phyloP scores from a whole-genome alignment of 2,113 vertebrate species.

The Oncorhynchus keta region DNA sequence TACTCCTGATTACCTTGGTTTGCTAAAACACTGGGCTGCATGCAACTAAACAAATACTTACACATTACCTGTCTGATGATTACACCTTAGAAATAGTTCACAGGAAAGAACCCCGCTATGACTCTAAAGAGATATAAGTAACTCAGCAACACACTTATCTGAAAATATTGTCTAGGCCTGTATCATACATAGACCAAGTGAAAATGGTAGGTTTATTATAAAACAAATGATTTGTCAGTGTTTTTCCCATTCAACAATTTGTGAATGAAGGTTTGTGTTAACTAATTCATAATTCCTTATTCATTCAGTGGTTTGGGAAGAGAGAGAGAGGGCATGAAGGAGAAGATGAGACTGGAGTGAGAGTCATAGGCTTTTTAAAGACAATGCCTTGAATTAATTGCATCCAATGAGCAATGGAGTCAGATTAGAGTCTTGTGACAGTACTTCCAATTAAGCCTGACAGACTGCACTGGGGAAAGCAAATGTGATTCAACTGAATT shows the following conservation, averaged over 20 bases:
- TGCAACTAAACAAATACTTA: neutral
- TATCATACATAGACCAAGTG: too few relatives aligned
- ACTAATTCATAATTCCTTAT: neutral
- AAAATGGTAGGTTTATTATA: neutral
- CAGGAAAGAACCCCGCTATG: neutral
- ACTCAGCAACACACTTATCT: neutral
- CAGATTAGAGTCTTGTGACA: neutral
- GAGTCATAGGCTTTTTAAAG: neutral
- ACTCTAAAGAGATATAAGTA: neutral
- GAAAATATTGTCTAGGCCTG: too few relatives aligned
- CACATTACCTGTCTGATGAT: neutral
- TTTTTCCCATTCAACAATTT: neutral
- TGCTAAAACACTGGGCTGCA: neutral
- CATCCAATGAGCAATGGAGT: constrained; percentile 17
- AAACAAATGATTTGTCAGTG: neutral
- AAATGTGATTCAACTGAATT: neutral
- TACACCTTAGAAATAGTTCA: neutral
- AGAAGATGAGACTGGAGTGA: neutral
- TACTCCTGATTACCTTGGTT: constrained; percentile 7
- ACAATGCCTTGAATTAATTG: neutral
- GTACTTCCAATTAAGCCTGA: constrained; percentile 22
- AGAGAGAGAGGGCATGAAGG: neutral
- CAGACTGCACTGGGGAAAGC: constrained; percentile 1
- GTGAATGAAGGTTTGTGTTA: neutral
- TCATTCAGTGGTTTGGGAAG: neutral